phyloP scores from a whole-genome alignment of 2,797 vertebrate genomes.

The Cyprinella venusta region DNA sequence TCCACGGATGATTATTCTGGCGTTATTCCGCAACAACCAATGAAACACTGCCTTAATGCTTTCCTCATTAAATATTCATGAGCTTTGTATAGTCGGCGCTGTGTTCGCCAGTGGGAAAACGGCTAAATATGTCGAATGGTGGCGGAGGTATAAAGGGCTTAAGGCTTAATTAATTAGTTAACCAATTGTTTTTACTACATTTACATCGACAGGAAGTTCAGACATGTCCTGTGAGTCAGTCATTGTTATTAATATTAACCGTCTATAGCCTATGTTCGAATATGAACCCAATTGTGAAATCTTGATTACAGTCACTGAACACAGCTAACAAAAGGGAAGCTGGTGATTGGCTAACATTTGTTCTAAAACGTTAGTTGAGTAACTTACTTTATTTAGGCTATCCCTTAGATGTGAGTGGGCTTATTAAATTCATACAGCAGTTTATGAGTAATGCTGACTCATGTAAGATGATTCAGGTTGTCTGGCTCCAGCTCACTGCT shows the following conservation, averaged over 20 bases:
- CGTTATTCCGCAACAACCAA: background rate
- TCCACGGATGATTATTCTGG: background rate
- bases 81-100: background rate
- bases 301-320: background rate
- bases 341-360: background rate
- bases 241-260: background rate
- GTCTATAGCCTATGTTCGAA: background rate
- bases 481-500: constrained; percentile 15
- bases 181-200: background rate
- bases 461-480: constrained; percentile 1
- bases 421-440: constrained; percentile 12
- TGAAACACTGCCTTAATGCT: background rate
- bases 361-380: background rate
- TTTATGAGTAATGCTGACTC: constrained; percentile 39
- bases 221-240: background rate
- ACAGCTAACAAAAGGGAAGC: background rate
- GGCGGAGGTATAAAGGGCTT: background rate
- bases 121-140: background rate
- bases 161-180: background rate
- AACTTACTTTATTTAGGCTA: background rate
- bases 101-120: background rate
- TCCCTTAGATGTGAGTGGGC: background rate
- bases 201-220: no score
- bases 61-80: constrained; percentile 8
- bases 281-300: background rate